Evolutionary conservation across 2,888 invertebrate species (phyloP).

Genomic region (Boloria selene): DNA sequence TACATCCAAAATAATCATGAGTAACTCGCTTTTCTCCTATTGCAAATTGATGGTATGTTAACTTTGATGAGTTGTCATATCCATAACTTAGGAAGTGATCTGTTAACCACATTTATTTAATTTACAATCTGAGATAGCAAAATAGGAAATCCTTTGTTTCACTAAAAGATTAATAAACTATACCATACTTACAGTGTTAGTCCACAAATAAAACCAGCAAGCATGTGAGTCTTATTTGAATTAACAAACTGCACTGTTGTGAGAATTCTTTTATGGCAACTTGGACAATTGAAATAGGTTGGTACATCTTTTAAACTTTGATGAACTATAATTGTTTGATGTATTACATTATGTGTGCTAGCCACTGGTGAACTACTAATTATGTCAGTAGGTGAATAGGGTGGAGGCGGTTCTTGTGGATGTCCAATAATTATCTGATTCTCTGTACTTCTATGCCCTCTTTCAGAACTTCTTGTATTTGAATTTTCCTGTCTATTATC

Average conservation of each 20-base stretch:
- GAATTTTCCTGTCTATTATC: conserved; percentile 26
- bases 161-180: not conserved
- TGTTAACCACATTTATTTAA: not conserved
- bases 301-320: conserved; percentile 56
- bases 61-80: not conserved
- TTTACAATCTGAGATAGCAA: no score
- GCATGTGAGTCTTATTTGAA: conserved; percentile 68
- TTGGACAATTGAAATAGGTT: conserved; percentile 58
- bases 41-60: no score
- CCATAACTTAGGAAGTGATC: not conserved
- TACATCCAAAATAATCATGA: no score
- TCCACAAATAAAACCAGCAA: conserved; percentile 73
- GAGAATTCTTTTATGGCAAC: conserved; percentile 59
- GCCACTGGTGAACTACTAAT: conserved; percentile 23
- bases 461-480: conserved; percentile 32
- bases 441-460: conserved; percentile 45
- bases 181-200: conserved; percentile 63
- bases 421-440: conserved; percentile 46
- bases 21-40: no score
- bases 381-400: conserved; percentile 52
- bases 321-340: conserved; percentile 60
- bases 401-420: conserved; percentile 61
- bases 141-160: no score
- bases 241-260: conserved; percentile 67
- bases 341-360: conserved; percentile 41